These are phyloP conservation scores for Shargacucullia verbasci DNA, from an alignment of 2,888 invertebrate species.

Conservation along the genomic window DNA sequence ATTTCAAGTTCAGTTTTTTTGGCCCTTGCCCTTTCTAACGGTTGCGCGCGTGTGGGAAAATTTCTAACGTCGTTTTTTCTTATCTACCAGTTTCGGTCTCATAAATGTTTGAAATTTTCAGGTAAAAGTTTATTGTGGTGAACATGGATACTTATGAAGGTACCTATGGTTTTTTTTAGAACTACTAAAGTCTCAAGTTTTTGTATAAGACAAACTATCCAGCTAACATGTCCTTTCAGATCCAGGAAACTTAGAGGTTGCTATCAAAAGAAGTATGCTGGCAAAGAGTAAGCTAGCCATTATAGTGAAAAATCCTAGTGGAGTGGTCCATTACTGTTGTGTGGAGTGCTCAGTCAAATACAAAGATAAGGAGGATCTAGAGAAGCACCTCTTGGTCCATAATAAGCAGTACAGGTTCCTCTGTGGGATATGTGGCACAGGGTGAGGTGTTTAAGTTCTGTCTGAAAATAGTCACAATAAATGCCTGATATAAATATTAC, in stretches of 20 bases:
- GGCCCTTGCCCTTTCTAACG: constrained; percentile 63
- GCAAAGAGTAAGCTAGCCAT: constrained; percentile 93
- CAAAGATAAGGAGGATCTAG: constrained; percentile 92
- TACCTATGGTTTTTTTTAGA: constrained; percentile 10
- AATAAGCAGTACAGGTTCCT: constrained; percentile 93
- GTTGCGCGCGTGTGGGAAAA: constrained; percentile 64
- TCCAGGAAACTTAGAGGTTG: constrained; percentile 64
- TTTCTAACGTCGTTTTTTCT: constrained; percentile 41
- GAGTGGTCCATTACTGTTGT: constrained; percentile 92
- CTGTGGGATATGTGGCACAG: constrained; percentile 93
- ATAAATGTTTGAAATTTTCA: constrained; percentile 29
- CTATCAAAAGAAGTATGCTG: constrained; percentile 78
- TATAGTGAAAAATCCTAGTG: constrained; percentile 91
- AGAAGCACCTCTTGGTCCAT: constrained; percentile 92
- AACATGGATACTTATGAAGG: constrained; percentile 50
- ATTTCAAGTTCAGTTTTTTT: constrained; percentile 79
- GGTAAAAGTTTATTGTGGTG: constrained; percentile 15
- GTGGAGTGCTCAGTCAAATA: constrained; percentile 94
- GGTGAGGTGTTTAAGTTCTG: constrained; percentile 72
- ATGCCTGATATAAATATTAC: too few relatives aligned
- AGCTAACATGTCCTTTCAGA: constrained; percentile 40
- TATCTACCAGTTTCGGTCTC: background rate
- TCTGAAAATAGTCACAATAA: background rate
- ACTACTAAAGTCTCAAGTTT: background rate
- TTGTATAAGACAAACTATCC: background rate